Conservation (phyloP, 2,888 invertebrate genomes). For the Saturnia japonica region DNA sequence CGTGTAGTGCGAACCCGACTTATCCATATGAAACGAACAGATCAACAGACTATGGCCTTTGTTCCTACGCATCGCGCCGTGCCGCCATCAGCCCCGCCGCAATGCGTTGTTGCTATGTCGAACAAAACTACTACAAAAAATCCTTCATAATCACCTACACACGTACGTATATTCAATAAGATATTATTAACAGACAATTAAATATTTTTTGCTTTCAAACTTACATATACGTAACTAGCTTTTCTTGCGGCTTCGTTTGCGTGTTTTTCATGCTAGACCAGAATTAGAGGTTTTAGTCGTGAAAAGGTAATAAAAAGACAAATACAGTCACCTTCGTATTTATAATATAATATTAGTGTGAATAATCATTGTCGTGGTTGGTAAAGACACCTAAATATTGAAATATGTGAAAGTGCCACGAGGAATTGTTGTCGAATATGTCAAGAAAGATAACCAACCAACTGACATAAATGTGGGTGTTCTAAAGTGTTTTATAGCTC, state of each 20-base stretch:
- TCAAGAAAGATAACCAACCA: background rate
- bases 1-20: background rate
- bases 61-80: background rate
- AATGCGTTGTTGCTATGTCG: background rate
- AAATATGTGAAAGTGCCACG: too few species aligned
- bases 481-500: too few species aligned
- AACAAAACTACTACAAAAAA: background rate
- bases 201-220: background rate
- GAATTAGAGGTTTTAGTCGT: too few species aligned
- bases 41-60: slow-evolving; percentile 12
- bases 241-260: too few species aligned
- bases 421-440: background rate
- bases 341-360: too few species aligned
- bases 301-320: too few species aligned
- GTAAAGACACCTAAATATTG: background rate
- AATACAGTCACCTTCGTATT: too few species aligned
- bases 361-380: background rate
- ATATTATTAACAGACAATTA: background rate
- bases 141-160: background rate
- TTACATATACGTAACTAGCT: background rate
- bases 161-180: background rate
- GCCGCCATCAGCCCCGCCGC: background rate
- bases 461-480: background rate
- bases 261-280: too few species aligned
- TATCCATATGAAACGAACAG: slow-evolving; percentile 1